Evolutionary conservation across 2,113 vertebrate genomes (phyloP).

Genomic region (Phrynosoma platyrhinos): DNA sequence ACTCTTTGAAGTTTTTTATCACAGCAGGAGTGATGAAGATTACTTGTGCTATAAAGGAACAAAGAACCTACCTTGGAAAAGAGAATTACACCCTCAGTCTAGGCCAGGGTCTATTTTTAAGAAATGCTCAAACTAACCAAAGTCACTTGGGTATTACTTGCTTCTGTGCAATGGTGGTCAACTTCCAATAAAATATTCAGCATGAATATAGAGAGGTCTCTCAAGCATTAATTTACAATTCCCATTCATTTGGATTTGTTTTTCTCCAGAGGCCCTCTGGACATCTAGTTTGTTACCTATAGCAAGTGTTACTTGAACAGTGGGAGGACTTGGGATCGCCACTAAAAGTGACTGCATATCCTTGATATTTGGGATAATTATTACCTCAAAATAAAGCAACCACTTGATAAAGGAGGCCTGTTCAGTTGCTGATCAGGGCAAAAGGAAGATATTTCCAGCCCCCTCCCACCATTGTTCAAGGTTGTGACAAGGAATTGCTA

Average conservation of each 20-base stretch:
- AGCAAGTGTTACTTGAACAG: too few species aligned
- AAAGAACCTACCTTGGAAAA: slow-evolving; percentile 28
- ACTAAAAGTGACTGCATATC: too few species aligned
- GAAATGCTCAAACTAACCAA: slow-evolving; percentile 45
- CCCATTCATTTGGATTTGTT: too few species aligned
- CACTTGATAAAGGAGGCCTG: too few species aligned
- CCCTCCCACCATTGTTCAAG: too few species aligned
- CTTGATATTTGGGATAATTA: too few species aligned
- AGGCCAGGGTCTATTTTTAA: slow-evolving; percentile 22
- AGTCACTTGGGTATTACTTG: slow-evolving; percentile 40
- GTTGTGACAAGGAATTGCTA: too few species aligned
- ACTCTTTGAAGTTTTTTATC: slow-evolving; percentile 24
- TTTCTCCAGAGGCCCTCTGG: neutral
- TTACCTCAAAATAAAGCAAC: too few species aligned
- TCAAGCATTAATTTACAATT: neutral
- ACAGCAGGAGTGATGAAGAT: slow-evolving; percentile 9
- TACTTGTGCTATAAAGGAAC: slow-evolving; percentile 29
- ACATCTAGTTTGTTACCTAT: too few species aligned
- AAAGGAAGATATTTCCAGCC: too few species aligned
- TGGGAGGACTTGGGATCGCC: too few species aligned
- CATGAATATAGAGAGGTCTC: neutral
- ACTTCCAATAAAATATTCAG: neutral
- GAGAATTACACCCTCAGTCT: slow-evolving; percentile 26
- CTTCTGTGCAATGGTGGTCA: slow-evolving; percentile 6
- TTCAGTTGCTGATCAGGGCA: too few species aligned